A percentile compares a stretch with the other conserved stretches of the same genome.
Conservation (phyloP, 2,113 vertebrate genomes). For the Psephotus haematonotus region DNA sequence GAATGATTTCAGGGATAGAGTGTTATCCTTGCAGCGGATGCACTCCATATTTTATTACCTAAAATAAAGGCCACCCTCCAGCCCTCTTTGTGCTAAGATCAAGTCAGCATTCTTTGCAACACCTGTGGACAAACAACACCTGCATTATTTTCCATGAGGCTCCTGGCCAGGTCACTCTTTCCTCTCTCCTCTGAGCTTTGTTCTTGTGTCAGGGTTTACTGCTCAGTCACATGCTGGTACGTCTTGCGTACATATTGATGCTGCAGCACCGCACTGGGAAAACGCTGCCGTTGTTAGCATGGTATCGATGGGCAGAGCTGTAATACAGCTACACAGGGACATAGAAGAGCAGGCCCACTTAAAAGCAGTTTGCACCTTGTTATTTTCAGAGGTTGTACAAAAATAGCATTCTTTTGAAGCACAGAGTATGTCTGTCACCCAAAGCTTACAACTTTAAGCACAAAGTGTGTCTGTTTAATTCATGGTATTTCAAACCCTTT, state of each 20-base stretch:
- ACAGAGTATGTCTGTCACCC: no score
- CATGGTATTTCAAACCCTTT: no score
- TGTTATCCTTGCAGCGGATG: no score
- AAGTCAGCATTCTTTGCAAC: neutral
- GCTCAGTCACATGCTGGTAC: neutral
- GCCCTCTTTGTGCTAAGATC: neutral
- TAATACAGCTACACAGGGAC: neutral
- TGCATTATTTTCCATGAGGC: neutral
- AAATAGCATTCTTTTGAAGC: no score
- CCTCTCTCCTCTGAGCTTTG: neutral
- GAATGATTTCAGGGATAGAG: no score
- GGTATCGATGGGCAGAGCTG: neutral
- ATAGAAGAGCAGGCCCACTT: neutral
- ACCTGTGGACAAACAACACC: neutral
- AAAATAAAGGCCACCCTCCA: neutral
- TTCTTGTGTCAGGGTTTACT: neutral
- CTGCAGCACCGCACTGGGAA: neutral
- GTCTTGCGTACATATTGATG: neutral
- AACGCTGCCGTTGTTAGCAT: rapidly evolving
- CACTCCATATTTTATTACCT: neutral
- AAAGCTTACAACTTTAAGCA: no score
- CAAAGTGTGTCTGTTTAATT: no score
- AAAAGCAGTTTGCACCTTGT: no score
- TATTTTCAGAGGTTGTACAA: no score
- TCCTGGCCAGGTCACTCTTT: neutral